Evolutionary conservation across 2,888 invertebrate species (phyloP).

Genomic region (Tenthredo livida): DNA sequence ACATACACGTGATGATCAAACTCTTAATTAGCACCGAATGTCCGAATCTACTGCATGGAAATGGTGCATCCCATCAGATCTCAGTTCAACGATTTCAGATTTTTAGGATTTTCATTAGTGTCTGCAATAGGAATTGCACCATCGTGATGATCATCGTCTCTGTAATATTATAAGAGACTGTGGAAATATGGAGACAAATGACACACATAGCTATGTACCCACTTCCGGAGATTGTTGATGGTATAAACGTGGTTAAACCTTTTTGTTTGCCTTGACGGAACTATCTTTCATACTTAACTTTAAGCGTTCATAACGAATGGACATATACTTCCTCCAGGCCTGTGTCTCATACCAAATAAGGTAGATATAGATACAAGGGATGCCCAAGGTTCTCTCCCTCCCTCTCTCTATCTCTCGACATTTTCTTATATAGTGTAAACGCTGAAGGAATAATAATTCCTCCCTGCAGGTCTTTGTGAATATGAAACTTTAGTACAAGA

Average conservation of each 20-base stretch:
- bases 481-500: not conserved
- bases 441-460: slow-evolving; percentile 31
- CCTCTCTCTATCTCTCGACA: not conserved
- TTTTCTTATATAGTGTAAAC: slow-evolving; percentile 3
- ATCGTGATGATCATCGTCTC: not conserved
- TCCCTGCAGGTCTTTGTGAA: not conserved
- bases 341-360: slow-evolving; percentile 18
- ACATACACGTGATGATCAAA: not conserved
- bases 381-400: not conserved
- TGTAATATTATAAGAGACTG: not conserved
- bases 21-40: not conserved
- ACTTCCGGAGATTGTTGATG: not conserved
- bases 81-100: not conserved
- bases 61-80: not conserved
- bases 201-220: not conserved
- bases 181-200: not conserved
- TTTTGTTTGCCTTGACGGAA: not conserved
- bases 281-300: slow-evolving; percentile 25
- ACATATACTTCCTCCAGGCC: not conserved
- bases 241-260: not conserved
- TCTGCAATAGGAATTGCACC: not conserved
- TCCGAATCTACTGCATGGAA: not conserved
- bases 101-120: not conserved
- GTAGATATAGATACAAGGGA: not conserved
- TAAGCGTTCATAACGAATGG: slow-evolving; percentile 32